Evolutionary conservation across 2,113 vertebrate genomes (phyloP), one percentile per base, ranked within the genome.

Genomic region (Bombycilla garrulus): DNA sequence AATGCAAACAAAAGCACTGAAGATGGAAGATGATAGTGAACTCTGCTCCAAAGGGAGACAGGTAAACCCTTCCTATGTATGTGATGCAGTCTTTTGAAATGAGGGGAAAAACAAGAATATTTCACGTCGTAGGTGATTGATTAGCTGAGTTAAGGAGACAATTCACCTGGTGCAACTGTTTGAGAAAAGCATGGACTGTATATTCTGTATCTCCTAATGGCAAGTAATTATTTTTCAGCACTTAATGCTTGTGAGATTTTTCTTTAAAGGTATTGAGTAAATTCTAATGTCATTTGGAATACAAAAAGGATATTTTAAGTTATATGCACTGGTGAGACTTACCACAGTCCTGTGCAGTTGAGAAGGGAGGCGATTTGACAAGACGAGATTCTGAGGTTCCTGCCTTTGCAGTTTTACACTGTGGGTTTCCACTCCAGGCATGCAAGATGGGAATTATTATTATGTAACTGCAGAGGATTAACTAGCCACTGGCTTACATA

Each of bases 31-130:
- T 35, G 31, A 80, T 3, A 77, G 44, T 53, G 79, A 93, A 31
- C 47, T 60, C 65, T 48, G 38, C 79, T 66, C 48, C 77, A 19
- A 38, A 86, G 88, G n/a, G 80, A 95, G 40, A 33, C 76, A 96
- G 95, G 95, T 96, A 96, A 96, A 79, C 16, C 38, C 20, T 91
- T 90, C 90, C 57, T 92, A 4, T 80, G 26, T 29, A 31, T 40
- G 22, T 36, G 22, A 77, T 86, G n/a, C 40, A 61, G 62, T 93
- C 22, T 54, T 72, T 74, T 64, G 85, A 57, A 85, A 83, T 47
- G 54, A 73, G 47, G n/a, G 53, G 20, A 81, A 45, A 19, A 78
- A 35, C 31, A 56, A 53, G 48, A 36, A 24, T 74, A 77, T 89
- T 81, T 79, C 78, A 47, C 38, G 16, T 26, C 22, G n/a, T 10